Conservation (phyloP, 2,113 vertebrate genomes). For the Galeopterus variegatus region DNA sequence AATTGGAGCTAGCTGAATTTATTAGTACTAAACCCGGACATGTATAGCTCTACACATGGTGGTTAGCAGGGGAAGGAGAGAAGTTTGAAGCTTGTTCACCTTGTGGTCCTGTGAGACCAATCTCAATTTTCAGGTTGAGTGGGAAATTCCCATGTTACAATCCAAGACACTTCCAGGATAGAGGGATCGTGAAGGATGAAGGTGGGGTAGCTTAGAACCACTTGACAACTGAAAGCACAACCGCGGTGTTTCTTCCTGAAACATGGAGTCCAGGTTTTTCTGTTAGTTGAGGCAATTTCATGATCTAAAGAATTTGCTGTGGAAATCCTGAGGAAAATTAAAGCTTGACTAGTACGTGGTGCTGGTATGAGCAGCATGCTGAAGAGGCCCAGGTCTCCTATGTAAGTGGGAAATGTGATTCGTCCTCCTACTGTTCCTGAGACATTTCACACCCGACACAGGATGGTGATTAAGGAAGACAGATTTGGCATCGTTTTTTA, state of each 20-base stretch:
- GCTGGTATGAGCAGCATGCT: not conserved
- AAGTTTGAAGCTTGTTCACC: not conserved
- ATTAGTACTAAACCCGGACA: not conserved
- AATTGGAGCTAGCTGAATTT: not conserved
- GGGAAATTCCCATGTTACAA: not conserved
- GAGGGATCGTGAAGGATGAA: not conserved
- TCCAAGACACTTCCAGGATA: not conserved
- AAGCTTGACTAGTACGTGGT: not conserved
- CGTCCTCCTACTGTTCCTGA: not conserved
- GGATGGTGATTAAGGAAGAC: conserved; percentile 46
- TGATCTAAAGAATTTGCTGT: not conserved
- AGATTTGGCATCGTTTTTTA: conserved; percentile 8
- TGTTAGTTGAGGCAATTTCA: not conserved
- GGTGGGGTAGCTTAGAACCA: not conserved
- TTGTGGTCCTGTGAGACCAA: not conserved
- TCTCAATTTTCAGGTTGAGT: not conserved
- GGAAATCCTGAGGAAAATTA: not conserved
- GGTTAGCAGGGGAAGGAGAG: not conserved
- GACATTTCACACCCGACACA: not conserved
- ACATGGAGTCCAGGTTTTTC: not conserved
- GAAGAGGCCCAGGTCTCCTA: not conserved
- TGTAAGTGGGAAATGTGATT: not conserved
- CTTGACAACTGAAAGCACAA: not conserved
- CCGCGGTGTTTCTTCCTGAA: not conserved
- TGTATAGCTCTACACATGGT: not conserved